Conservation (phyloP, 2,888 invertebrate species). For the Helicoverpa assulta region DNA sequence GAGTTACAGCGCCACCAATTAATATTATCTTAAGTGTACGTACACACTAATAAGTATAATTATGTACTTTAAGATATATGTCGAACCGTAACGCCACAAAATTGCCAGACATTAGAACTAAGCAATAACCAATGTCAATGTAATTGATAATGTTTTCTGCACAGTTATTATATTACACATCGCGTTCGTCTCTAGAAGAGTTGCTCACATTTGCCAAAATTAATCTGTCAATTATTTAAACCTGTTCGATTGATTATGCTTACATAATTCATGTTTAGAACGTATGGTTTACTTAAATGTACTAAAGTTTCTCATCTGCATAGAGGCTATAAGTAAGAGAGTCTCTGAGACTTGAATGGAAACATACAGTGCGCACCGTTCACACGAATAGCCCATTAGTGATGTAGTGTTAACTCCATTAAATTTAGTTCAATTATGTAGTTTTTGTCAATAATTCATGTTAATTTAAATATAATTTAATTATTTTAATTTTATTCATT, state of each 20-base stretch:
- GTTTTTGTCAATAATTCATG: constrained; percentile 60
- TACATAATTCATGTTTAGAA: constrained; percentile 35
- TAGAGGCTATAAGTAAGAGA: constrained; percentile 57
- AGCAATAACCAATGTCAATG: constrained; percentile 36
- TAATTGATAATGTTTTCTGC: constrained; percentile 36
- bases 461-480: constrained; percentile 59
- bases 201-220: constrained; percentile 59
- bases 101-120: constrained; percentile 42
- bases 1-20: constrained; percentile 6
- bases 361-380: constrained; percentile 49
- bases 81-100: constrained; percentile 31
- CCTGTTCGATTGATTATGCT: constrained; percentile 25
- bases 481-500: constrained; percentile 47
- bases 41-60: constrained; percentile 5
- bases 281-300: constrained; percentile 33
- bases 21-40: not conserved
- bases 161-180: constrained; percentile 3
- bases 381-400: constrained; percentile 60
- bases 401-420: constrained; percentile 61
- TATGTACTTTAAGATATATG: constrained; percentile 7
- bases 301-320: constrained; percentile 35
- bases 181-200: constrained; percentile 23
- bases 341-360: constrained; percentile 45
- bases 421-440: constrained; percentile 62
- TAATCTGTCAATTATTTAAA: constrained; percentile 50